Base-by-base conservation (phyloP, 2,113 vertebrate genomes). In the Mola mola region DNA sequence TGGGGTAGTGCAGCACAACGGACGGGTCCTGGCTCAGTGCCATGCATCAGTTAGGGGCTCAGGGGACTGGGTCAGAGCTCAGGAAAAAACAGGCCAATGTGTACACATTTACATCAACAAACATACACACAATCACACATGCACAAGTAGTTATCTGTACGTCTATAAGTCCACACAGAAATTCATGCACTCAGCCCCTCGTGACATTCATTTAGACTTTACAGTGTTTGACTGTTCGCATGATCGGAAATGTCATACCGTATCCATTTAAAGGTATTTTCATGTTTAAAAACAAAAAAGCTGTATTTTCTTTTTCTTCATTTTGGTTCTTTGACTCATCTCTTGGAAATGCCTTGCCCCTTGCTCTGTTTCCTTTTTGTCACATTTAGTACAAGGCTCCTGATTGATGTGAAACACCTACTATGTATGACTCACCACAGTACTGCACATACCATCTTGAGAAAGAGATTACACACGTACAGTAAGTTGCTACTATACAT, bases 301-400 rank as follows among this genome's bases (percentile, higher is more conserved):
- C n/a, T n/a, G n/a, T n/a, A n/a, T n/a, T n/a, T n/a, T n/a, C n/a
- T n/a, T n/a, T n/a, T n/a, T n/a, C n/a, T n/a, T n/a, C n/a, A n/a
- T n/a, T n/a, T n/a, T n/a, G n/a, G n/a, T n/a, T n/a, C n/a, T n/a
- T 29, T 85, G 64, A 87, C 34, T 67, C 51, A 77, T 40, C 17
- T 48, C 3, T 48, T 15, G 7, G 4, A 3, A 53, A 36, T 53
- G 11, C 63, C 28, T 15, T 1, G 41, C 15, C 63, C 43, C 53
- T 37, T 58, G 58, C 58, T 20, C 6, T 41, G n/a, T 7, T 42
- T 20, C 29, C 1, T 48, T 62, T 9, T 13, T 11, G n/a, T 3
- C 40, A 56, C 62, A 69, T 11, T 5, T 0, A 38, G 8, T 36
- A 21, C 29, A 3, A 42, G 33, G 21, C 20, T 7, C 25, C 48